A percentile compares a stretch with the other conserved stretches of the same genome.
Evolutionary conservation across 2,888 invertebrate species (phyloP).

Genomic region (Amphipyra tragopoginis): DNA sequence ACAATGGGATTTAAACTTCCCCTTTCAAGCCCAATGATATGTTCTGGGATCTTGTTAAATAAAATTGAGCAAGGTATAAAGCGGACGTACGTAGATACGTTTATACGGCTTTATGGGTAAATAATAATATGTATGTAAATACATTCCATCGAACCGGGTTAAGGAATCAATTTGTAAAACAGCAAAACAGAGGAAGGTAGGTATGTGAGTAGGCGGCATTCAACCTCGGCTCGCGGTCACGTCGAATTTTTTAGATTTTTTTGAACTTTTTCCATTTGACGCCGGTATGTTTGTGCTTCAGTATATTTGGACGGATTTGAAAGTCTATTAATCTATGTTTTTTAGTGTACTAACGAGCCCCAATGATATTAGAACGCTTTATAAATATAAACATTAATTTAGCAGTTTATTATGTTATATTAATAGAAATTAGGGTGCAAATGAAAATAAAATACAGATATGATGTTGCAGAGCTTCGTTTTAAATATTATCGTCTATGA

Average conservation of each 20-base stretch:
- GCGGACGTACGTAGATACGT: conserved; percentile 31
- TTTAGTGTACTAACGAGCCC: conserved; percentile 1
- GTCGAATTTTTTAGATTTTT: conserved; percentile 42
- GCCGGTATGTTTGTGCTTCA: conserved; percentile 39
- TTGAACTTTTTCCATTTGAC: conserved; percentile 51
- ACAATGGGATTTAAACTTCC: conserved; percentile 37
- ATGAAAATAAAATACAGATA: neutral
- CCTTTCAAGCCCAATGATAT: conserved; percentile 29
- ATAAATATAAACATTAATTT: neutral
- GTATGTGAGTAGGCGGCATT: conserved; percentile 35
- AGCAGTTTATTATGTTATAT: neutral
- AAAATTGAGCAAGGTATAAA: conserved; percentile 54
- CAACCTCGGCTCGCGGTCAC: conserved; percentile 34
- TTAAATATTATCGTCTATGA: neutral
- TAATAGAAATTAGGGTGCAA: neutral
- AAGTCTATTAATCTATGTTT: conserved; percentile 44
- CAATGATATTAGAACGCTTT: conserved; percentile 1
- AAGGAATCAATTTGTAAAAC: conserved; percentile 58
- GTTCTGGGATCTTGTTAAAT: conserved; percentile 46
- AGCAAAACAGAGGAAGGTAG: conserved; percentile 40
- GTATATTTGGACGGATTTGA: conserved; percentile 44
- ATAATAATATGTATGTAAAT: conserved; percentile 59
- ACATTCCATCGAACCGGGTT: conserved; percentile 48
- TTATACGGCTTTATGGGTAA: conserved; percentile 46
- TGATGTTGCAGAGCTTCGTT: neutral